A percentile compares a stretch with the other conserved stretches of the same genome.
These are phyloP conservation scores for Neogale vison DNA, from an alignment of 2,113 vertebrate species.

Conservation along the genomic window DNA sequence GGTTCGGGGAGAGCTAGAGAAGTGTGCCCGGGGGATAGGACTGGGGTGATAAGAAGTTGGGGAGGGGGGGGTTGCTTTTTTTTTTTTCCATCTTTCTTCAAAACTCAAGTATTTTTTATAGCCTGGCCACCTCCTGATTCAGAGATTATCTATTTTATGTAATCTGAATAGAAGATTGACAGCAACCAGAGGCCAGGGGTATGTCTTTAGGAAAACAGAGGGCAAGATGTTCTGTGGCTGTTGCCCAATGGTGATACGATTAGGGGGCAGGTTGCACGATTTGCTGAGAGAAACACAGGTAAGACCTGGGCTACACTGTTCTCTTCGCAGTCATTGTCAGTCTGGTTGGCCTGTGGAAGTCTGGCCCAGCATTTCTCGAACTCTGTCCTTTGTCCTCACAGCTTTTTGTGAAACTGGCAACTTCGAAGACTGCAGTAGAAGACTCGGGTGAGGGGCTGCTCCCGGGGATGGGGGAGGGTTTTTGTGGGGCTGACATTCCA, in stretches of 20 bases:
- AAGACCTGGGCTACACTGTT: neutral
- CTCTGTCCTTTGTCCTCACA: conserved; percentile 70
- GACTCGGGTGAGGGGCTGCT: conserved; percentile 89
- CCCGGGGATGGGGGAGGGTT: neutral
- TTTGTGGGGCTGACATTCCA: rapidly evolving
- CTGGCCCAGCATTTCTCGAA: neutral
- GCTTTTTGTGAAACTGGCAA: conserved; percentile 93
- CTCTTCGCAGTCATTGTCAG: neutral
- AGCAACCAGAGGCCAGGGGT: neutral
- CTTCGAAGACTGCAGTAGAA: conserved; percentile 92
- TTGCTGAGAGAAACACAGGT: neutral
- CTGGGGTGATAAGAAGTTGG: neutral
- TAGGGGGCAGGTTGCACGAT: neutral
- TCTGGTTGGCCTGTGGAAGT: neutral
- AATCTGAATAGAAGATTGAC: neutral
- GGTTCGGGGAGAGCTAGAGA: neutral
- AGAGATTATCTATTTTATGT: neutral
- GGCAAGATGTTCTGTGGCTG: neutral
- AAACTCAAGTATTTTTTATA: conserved; percentile 14
- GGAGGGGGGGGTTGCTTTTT: neutral
- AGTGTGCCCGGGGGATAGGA: neutral
- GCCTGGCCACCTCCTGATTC: neutral
- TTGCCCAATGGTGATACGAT: neutral
- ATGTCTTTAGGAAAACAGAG: neutral
- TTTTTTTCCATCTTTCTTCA: neutral